These are phyloP conservation scores for Acleris holmiana DNA, from an alignment of 2,888 invertebrate genomes.

Conservation along the genomic window DNA sequence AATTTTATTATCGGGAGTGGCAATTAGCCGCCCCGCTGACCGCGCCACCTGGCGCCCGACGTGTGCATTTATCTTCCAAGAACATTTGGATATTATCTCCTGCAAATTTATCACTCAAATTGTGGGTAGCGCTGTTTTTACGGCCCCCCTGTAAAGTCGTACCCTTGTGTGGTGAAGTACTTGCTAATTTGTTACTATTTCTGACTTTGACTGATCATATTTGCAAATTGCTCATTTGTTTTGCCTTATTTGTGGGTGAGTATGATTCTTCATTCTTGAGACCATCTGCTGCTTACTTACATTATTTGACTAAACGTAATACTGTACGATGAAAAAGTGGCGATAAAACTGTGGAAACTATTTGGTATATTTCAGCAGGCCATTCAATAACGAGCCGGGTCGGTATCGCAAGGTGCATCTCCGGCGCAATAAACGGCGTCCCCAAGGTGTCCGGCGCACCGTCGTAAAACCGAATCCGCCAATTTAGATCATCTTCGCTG, in stretches of 20 bases:
- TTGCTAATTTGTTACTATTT: constrained; percentile 35
- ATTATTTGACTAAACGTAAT: no score
- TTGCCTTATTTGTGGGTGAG: constrained; percentile 11
- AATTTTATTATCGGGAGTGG: constrained; percentile 38
- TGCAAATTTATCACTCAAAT: constrained; percentile 30
- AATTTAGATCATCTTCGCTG: constrained; percentile 75
- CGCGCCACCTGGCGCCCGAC: constrained; percentile 38
- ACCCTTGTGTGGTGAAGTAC: constrained; percentile 27
- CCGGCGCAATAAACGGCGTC: constrained; percentile 39
- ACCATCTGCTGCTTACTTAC: no score
- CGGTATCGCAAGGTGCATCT: constrained; percentile 40
- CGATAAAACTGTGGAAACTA: background rate
- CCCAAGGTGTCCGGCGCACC: constrained; percentile 47
- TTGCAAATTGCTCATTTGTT: constrained; percentile 35
- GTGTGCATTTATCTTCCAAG: constrained; percentile 57
- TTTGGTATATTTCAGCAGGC: constrained; percentile 17
- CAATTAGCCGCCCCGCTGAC: constrained; percentile 41
- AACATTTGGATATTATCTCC: constrained; percentile 40
- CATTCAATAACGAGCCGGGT: constrained; percentile 11
- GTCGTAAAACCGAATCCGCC: constrained; percentile 68
- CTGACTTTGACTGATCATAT: constrained; percentile 37
- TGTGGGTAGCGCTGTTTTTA: constrained; percentile 34
- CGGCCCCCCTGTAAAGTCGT: constrained; percentile 24
- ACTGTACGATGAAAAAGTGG: no score
- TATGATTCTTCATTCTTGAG: constrained; percentile 7